Conservation (phyloP, 2,113 vertebrate genomes). For the Hepsetus odoe region DNA sequence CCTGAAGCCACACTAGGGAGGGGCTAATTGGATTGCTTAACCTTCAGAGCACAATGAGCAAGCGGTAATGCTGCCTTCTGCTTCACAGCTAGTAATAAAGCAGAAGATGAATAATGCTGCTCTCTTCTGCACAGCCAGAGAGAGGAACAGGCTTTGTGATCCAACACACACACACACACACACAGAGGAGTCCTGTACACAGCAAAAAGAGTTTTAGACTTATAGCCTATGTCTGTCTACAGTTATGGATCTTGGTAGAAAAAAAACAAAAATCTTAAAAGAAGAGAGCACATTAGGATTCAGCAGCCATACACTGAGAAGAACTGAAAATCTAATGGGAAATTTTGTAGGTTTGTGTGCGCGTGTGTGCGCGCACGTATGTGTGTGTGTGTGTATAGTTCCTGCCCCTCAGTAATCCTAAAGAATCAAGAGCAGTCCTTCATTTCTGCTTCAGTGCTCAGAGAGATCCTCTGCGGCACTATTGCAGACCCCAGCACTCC, state of each 20-base stretch:
- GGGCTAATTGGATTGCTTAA: constrained; percentile 79
- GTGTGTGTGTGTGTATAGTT: not conserved
- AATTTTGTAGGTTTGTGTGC: not conserved
- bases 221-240: constrained; percentile 61
- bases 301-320: not conserved
- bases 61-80: constrained; percentile 73
- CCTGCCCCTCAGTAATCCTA: constrained; percentile 1
- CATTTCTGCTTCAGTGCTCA: constrained; percentile 48
- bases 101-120: constrained; percentile 59
- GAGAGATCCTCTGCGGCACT: constrained; percentile 48
- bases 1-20: constrained; percentile 67
- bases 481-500: constrained; percentile 35
- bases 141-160: not conserved
- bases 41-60: constrained; percentile 76
- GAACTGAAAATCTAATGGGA: constrained; percentile 21
- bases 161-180: constrained; percentile 21
- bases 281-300: constrained; percentile 9
- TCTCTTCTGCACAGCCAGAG: not conserved
- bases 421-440: constrained; percentile 21
- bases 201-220: not conserved
- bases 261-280: not conserved
- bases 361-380: not conserved
- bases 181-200: not conserved
- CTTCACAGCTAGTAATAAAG: constrained; percentile 74
- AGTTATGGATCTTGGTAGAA: constrained; percentile 57